These are phyloP conservation scores for Noctua pronuba DNA, from an alignment of 2,888 invertebrate species.

Conservation along the genomic window DNA sequence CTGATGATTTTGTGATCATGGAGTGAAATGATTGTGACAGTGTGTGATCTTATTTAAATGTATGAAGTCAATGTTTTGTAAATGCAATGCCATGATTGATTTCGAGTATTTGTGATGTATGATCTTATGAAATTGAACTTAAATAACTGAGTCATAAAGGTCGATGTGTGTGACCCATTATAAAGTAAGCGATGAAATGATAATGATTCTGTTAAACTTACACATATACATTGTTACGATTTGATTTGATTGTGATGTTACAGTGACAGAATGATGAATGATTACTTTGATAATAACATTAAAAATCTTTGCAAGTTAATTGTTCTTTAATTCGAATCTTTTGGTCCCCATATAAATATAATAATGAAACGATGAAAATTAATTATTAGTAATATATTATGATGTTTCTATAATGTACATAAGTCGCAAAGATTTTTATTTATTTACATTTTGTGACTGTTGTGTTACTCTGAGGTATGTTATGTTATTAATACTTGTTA, in stretches of 20 bases:
- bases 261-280: conserved; percentile 39
- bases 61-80: conserved; percentile 19
- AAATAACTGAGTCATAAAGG: neutral
- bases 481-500: conserved; percentile 59
- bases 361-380: conserved; percentile 44
- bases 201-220: conserved; percentile 10
- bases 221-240: neutral
- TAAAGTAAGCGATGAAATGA: neutral
- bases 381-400: conserved; percentile 15
- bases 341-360: conserved; percentile 52
- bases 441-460: conserved; percentile 63
- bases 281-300: conserved; percentile 64
- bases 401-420: conserved; percentile 37
- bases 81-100: conserved; percentile 21
- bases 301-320: conserved; percentile 69
- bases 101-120: neutral
- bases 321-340: conserved; percentile 41
- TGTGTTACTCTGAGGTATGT: conserved; percentile 61
- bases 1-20: neutral
- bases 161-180: neutral
- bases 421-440: conserved; percentile 72
- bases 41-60: conserved; percentile 13
- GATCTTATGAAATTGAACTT: conserved; percentile 17
- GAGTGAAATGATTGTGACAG: conserved; percentile 1
- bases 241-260: conserved; percentile 22